A percentile compares a stretch with the other conserved stretches of the same genome.
These are phyloP conservation scores for Drosophila arizonae DNA, from an alignment of 1,140 invertebrate species.

Conservation along the genomic window DNA sequence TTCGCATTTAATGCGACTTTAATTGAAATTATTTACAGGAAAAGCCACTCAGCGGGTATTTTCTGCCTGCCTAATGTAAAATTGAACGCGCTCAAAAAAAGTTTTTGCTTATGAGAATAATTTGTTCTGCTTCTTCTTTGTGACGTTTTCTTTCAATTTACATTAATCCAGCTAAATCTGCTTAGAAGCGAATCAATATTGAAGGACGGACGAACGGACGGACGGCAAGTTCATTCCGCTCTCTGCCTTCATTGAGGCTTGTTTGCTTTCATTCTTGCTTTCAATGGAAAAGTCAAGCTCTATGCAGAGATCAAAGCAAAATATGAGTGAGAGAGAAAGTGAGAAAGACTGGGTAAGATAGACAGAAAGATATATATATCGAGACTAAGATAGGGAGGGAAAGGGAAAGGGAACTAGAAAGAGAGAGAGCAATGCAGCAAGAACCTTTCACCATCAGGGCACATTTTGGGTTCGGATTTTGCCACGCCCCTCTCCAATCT, in stretches of 20 bases:
- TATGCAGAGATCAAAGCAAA: conserved; percentile 30
- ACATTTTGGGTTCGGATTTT: neutral
- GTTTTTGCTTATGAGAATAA: neutral
- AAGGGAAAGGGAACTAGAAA: neutral
- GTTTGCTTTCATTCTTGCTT: conserved; percentile 41
- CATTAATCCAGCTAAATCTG: conserved; percentile 72
- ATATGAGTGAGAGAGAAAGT: conserved; percentile 1
- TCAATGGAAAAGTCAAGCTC: conserved; percentile 54
- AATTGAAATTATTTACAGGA: conserved; percentile 24
- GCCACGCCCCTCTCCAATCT: neutral
- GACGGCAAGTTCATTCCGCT: too few species aligned
- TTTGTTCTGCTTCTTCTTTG: neutral
- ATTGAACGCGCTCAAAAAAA: conserved; percentile 39
- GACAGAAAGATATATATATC: neutral
- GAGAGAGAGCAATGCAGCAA: neutral
- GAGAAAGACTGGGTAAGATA: neutral
- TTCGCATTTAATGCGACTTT: conserved; percentile 56
- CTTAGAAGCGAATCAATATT: conserved; percentile 39
- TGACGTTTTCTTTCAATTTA: conserved; percentile 36
- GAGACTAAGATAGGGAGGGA: neutral
- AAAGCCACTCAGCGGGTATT: conserved; percentile 40
- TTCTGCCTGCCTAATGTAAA: conserved; percentile 60
- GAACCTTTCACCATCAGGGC: too few species aligned
- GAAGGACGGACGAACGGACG: neutral
- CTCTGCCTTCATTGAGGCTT: neutral